Evolutionary conservation across 35 echinoderm and acorn worm species (phyloP).

Genomic region (Diadema setosum): DNA sequence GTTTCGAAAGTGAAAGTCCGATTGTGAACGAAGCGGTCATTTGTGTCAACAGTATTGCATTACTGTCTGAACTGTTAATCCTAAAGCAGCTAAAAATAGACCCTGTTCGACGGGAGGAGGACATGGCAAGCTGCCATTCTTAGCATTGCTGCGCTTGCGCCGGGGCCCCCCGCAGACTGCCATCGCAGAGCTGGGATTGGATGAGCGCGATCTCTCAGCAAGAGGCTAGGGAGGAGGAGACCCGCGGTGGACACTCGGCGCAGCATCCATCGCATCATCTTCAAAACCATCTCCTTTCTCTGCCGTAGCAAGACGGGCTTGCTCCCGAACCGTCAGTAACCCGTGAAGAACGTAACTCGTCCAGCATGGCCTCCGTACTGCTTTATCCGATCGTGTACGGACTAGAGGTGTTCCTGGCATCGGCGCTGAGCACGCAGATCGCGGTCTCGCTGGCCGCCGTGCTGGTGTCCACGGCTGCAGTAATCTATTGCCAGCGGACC

Average conservation of each 20-base stretch:
- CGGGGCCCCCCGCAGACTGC: background rate
- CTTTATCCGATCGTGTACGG: slow-evolving; percentile 80
- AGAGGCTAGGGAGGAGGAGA: background rate
- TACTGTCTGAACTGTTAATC: slow-evolving; percentile 20
- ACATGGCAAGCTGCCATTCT: background rate
- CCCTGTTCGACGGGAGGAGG: background rate
- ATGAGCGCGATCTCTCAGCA: background rate
- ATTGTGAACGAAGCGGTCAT: background rate
- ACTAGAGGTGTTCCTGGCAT: slow-evolving; percentile 84
- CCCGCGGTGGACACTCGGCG: background rate
- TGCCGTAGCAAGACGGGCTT: background rate
- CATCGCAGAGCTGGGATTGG: background rate
- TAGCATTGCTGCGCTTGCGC: slow-evolving; percentile 24
- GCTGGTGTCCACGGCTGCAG: slow-evolving; percentile 77
- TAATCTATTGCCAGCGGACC: slow-evolving; percentile 68
- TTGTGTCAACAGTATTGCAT: slow-evolving; percentile 20
- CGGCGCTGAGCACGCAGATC: slow-evolving; percentile 81
- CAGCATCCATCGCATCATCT: background rate
- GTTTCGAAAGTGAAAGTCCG: background rate
- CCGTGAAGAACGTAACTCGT: too few relatives aligned
- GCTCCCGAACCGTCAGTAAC: background rate
- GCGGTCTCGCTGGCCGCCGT: slow-evolving; percentile 76
- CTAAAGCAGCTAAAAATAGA: slow-evolving; percentile 6
- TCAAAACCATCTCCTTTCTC: background rate
- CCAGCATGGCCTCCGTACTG: slow-evolving; percentile 42